Conservation (phyloP, 2,888 invertebrate species). For the Gerris lacustris region DNA sequence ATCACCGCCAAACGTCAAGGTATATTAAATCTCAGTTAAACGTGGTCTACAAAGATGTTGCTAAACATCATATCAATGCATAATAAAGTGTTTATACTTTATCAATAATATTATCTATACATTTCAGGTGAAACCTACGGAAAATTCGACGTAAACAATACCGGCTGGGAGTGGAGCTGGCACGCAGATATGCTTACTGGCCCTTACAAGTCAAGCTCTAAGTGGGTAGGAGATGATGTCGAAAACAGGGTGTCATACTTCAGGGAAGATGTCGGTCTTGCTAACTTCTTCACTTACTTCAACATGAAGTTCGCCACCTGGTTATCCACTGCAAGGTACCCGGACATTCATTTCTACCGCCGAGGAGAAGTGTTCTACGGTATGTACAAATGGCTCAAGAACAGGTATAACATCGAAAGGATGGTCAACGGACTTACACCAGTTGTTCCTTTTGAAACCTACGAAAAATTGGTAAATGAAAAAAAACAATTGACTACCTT, state of each 20-base stretch:
- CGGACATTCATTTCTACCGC: constrained; percentile 19
- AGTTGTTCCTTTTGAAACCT: constrained; percentile 35
- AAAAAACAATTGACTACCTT: no score
- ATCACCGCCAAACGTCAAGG: not conserved
- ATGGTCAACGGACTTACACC: constrained; percentile 42
- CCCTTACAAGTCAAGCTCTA: constrained; percentile 15
- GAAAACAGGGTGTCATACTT: constrained; percentile 53
- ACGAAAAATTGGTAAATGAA: not conserved
- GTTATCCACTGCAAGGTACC: constrained; percentile 23
- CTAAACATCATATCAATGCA: no score
- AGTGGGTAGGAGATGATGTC: constrained; percentile 26
- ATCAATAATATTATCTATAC: not conserved
- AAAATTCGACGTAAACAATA: constrained; percentile 25
- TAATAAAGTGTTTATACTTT: no score
- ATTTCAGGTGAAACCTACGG: not conserved
- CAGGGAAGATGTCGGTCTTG: constrained; percentile 56
- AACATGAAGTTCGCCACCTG: constrained; percentile 47
- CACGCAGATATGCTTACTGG: constrained; percentile 21
- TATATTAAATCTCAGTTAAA: not conserved
- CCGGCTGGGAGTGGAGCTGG: constrained; percentile 25
- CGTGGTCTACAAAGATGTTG: no score
- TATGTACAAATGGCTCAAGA: constrained; percentile 52
- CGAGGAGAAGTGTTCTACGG: constrained; percentile 38
- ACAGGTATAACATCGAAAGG: constrained; percentile 45
- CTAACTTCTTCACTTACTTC: constrained; percentile 47